Evolutionary conservation across 2,113 vertebrate genomes (phyloP), one percentile per base, ranked within the genome.

Genomic region (Silurus glanis): DNA sequence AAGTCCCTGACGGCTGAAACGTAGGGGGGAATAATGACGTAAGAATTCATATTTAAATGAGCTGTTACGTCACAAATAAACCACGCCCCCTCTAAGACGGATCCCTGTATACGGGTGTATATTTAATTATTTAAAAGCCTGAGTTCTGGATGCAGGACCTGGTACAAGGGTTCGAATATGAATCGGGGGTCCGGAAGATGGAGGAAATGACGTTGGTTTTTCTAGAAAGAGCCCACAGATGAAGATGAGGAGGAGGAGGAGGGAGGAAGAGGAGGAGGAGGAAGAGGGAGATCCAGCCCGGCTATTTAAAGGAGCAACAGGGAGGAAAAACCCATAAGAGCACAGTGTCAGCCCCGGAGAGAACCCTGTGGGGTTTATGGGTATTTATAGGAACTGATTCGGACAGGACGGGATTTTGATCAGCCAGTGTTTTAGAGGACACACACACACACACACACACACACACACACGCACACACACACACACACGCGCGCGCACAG

Each of bases 261-360:
- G 91, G 89, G 91, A 86, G 91, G 85, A 2, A n/a, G 82, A 86
- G 88, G 90, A 91, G 76, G 90, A 61, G 82, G 45, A n/a, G 59
- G 28, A 28, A 25, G 47, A 16, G 8, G 9, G 28, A 17, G 56
- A 2, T 9, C 37, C 85, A 90, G 88, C 2, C 90, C 82, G 88
- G 69, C 92, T 95, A 95, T 95, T 95, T 95, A 95, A 94, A 95
- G 93, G 91, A 83, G 84, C 90, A 72, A 87, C 53, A n/a, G 79
- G 86, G 88, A 90, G 91, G 9, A 51, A n/a, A 49, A 23, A 12
- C 21, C 21, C 61, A 62, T 25, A 14, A 87, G 89, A 93, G 89
- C 23, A 16, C 14, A 69, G 25, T 47, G 69, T 45, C 28, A 37
- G 37, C 37, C 55, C 4, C 55, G 55, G 13, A 56, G 55, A 56